Percentiles rank a stretch among this genome's conserved stretches.
These are phyloP conservation scores for Ranitomeya imitator DNA, from an alignment of 2,113 vertebrate species.

Conservation along the genomic window DNA sequence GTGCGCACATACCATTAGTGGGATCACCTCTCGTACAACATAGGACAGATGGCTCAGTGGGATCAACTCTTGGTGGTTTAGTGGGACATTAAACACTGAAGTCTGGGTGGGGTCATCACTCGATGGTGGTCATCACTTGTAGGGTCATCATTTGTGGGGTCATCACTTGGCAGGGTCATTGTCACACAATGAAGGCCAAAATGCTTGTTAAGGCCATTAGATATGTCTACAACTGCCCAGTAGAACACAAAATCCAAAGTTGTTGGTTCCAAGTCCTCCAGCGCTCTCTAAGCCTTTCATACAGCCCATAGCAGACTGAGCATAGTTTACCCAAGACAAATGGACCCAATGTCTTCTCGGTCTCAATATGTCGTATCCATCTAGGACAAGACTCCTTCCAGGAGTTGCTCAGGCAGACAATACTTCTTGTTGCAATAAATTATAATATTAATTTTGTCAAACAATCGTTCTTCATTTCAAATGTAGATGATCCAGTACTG, in stretches of 20 bases:
- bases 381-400: slow-evolving; percentile 2
- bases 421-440: slow-evolving; percentile 4
- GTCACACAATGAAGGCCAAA: no score
- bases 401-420: slow-evolving; percentile 1
- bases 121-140: no score
- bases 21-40: background rate
- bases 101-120: background rate
- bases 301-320: no score
- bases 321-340: background rate
- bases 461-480: background rate
- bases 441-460: background rate
- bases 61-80: background rate
- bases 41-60: background rate
- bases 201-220: no score
- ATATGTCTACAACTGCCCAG: background rate
- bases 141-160: no score
- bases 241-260: background rate
- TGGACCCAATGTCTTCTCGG: background rate
- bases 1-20: no score
- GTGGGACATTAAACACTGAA: background rate
- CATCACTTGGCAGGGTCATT: no score
- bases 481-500: background rate
- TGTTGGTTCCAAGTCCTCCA: background rate
- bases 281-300: background rate
- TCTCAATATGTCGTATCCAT: background rate